Evolutionary conservation across 2,888 invertebrate species (phyloP), one percentile per base, ranked within the genome.

Genomic region (Nematopogon swammerdamellus): DNA sequence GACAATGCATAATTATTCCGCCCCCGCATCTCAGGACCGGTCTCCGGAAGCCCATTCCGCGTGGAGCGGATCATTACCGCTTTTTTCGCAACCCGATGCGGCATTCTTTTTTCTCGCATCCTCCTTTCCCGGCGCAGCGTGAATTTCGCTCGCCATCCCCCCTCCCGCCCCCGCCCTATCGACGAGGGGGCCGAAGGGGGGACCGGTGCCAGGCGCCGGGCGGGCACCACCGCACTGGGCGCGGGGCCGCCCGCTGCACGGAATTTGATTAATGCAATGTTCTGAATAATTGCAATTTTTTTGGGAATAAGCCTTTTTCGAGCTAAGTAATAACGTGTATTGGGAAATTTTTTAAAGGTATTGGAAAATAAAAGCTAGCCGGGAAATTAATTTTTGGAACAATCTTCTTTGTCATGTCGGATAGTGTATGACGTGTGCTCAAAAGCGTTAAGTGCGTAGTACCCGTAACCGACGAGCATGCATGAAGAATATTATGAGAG

Each of bases 251-350:
- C 72, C 70, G 71, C 36, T 72, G 75, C 72, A 67, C 72, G 70
- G 77, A 76, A 79, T 79, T 76, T 79, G 77, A 79, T 79, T 79
- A 79, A 79, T 79, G 77, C 77, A 76, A 77, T 79, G 77, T 73
- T 72, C 75, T 65, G 72, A 69, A 77, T 79, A 76, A 79, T 77
- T 77, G 36, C 36, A 14, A 36, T 36, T 36, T 36, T 36, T 36
- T 36, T 4, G 14, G 36, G 10, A 25, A 25, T 25, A 25, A n/a
- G 25, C 25, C 25, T 4, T 25, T 25, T 25, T 25, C 25, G 25
- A 8, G 25, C 5, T 25, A 25, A n/a, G n/a, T 25, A 6, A 25
- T 25, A 25, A 4, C 5, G 25, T 25, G 25, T 25, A 25, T 25
- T 25, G 25, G 25, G 8, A 25, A 25, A 6, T 25, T 25, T 25